These are phyloP conservation scores for Aplysina aerophoba DNA, from an alignment of 37 sponge, comb jelly and placozoan species.

Conservation along the genomic window DNA sequence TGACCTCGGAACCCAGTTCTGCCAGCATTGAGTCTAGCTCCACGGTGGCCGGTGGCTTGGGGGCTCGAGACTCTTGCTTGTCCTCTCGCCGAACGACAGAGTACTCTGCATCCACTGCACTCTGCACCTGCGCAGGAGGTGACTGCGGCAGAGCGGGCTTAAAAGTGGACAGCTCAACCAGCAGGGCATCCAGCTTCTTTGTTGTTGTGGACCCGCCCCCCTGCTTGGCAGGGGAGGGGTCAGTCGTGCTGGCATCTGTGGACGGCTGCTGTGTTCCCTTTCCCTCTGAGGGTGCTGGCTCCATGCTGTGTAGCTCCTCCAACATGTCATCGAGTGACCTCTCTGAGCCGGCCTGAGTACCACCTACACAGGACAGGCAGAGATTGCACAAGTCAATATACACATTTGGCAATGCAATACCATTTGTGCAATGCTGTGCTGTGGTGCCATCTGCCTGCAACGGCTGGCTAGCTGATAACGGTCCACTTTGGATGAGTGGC, in stretches of 20 bases:
- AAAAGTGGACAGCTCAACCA: slow-evolving; percentile 87
- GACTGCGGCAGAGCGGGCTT: slow-evolving; percentile 40
- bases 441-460: too few species aligned
- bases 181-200: slow-evolving; percentile 88
- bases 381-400: too few species aligned
- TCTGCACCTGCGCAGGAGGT: neutral
- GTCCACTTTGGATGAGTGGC: neutral
- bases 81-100: slow-evolving; percentile 16
- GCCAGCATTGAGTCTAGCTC: slow-evolving; percentile 86
- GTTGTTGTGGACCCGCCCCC: slow-evolving; percentile 71
- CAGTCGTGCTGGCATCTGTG: neutral
- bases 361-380: neutral
- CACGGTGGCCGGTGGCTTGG: slow-evolving; percentile 42
- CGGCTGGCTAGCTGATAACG: too few species aligned
- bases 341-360: slow-evolving; percentile 19
- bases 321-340: slow-evolving; percentile 63
- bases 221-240: slow-evolving; percentile 8
- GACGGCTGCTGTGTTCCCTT: neutral
- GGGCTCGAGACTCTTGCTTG: slow-evolving; percentile 13
- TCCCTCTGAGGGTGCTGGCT: slow-evolving; percentile 39
- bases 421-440: too few species aligned
- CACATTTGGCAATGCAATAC: too few species aligned
- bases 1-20: slow-evolving; percentile 60
- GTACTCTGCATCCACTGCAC: neutral
- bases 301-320: slow-evolving; percentile 75